Conservation (phyloP, 2,113 vertebrate genomes). For the Girardinichthys multiradiatus region DNA sequence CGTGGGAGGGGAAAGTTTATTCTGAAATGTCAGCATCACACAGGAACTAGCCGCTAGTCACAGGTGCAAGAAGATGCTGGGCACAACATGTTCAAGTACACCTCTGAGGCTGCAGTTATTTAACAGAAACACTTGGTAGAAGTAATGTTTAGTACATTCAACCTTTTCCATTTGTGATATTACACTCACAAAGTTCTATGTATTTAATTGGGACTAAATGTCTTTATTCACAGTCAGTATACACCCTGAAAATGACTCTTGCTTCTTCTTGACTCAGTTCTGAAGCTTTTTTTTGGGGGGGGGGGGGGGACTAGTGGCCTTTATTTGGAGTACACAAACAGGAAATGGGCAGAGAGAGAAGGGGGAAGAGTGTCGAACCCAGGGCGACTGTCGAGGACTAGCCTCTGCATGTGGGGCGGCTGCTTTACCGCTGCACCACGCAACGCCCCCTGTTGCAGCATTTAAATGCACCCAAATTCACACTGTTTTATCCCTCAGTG, state of each 20-base stretch:
- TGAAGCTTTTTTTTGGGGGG: too few relatives aligned
- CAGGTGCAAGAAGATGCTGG: conserved; percentile 1
- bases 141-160: background rate
- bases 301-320: too few relatives aligned
- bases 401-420: too few relatives aligned
- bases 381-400: too few relatives aligned
- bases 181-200: background rate
- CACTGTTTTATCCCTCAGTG: background rate
- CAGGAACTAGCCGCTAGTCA: conserved; percentile 23
- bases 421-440: too few relatives aligned
- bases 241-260: background rate
- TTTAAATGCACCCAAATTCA: background rate
- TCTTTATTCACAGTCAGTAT: background rate
- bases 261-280: background rate
- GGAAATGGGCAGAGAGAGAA: too few relatives aligned
- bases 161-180: background rate
- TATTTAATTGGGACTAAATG: background rate
- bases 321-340: too few relatives aligned
- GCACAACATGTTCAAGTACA: background rate
- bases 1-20: conserved; percentile 72
- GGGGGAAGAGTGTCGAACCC: too few relatives aligned
- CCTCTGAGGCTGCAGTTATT: background rate
- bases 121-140: background rate
- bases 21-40: conserved; percentile 54
- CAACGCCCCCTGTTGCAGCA: too few relatives aligned